Base-by-base conservation (phyloP, 2,888 invertebrate genomes). In the Athrips mouffetella region DNA sequence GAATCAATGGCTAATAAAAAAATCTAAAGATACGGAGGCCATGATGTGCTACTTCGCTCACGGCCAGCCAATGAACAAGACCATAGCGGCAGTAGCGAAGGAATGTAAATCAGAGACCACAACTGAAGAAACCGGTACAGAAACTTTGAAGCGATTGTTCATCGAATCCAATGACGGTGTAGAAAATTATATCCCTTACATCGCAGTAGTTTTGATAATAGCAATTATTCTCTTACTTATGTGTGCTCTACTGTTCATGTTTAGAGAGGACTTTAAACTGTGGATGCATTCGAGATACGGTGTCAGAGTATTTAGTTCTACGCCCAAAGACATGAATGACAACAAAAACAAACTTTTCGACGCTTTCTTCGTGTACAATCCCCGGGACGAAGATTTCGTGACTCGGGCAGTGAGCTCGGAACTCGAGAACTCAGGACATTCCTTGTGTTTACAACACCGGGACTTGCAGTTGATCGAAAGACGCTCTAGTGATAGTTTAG, bases 341-440 rank as follows among this genome's bases (percentile, higher is more conserved):
- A 87, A 84, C 65, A 89, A 89, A 78, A 93, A 93, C 70, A 92
- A 94, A 65, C 89, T 94, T 7, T 96, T 94, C 80, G 96, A 97
- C 76, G 96, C 95, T 51, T 97, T 96, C 85, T 91, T 97, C 73
- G 92, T 95, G 54, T 97, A 96, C 88, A 94, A 94, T 76, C 92
- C 92, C 60, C 91, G 93, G 61, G 96, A 96, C 90, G 94, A 89
- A 80, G 93, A 88, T 89, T 92, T 89, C 68, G 91, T 91, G 89
- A 93, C 77, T 76, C 91, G 82, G 79, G 93, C 88, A 78, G 92
- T 89, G 67, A 95, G 85, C 86, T 92, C 76, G 65, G 94, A 94
- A 69, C 78, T 96, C 54, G 95, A 96, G 78, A 93, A 93, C 67
- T 76, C 77, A 55, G 89, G 89, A 51, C 88, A 87, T 58, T 80